These are phyloP conservation scores for Enoplosus armatus DNA, from an alignment of 2,797 vertebrate genomes.

Conservation along the genomic window DNA sequence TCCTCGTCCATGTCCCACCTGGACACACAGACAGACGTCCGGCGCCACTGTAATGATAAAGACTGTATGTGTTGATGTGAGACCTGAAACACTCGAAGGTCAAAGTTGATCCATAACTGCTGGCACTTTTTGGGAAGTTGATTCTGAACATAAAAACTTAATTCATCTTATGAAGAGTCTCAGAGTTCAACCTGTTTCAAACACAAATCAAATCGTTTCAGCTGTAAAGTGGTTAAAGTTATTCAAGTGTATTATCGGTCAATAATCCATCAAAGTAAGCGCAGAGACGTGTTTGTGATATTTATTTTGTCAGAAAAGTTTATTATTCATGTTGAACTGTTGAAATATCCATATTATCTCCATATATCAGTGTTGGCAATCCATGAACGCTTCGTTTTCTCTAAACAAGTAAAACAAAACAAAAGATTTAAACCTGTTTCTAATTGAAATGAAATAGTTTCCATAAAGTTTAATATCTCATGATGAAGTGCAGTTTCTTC, in stretches of 20 bases:
- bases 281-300: not conserved
- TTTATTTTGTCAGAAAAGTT: not conserved
- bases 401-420: not conserved
- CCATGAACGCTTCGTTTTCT: not conserved
- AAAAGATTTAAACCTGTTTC: not conserved
- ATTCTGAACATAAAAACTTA: too few relatives aligned
- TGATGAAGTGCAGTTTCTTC: too few relatives aligned
- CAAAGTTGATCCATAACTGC: constrained; percentile 89
- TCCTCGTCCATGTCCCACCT: constrained; percentile 32
- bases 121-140: constrained; percentile 7
- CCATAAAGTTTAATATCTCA: too few relatives aligned
- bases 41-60: constrained; percentile 25
- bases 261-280: not conserved
- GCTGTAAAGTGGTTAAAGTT: too few relatives aligned
- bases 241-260: too few relatives aligned
- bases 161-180: not conserved
- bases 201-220: not conserved
- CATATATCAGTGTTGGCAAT: too few relatives aligned
- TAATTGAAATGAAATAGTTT: too few relatives aligned
- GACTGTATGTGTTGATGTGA: not conserved
- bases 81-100: constrained; percentile 48
- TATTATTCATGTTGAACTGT: not conserved
- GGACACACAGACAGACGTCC: constrained; percentile 27
- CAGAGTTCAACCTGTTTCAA: not conserved
- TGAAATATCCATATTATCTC: not conserved